A percentile compares a stretch with the other conserved stretches of the same genome.
Evolutionary conservation across 2,113 vertebrate species (phyloP).

Genomic region (Enhydra lutris): DNA sequence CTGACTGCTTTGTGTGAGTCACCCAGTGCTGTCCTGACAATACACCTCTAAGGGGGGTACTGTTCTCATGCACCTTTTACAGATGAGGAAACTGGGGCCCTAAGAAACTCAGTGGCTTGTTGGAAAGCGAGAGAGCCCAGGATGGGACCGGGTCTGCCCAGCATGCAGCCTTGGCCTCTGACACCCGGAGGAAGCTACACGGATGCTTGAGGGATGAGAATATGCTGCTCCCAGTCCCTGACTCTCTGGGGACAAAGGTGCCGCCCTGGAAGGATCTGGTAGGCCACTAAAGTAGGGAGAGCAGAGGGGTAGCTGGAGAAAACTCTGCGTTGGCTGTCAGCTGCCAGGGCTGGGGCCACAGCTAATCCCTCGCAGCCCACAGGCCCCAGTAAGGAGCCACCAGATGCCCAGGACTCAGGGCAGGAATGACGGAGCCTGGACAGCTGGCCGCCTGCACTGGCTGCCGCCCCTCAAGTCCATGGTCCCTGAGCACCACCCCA

Average conservation of each 20-base stretch:
- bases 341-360: fast-evolving
- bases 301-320: not conserved
- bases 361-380: not conserved
- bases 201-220: fast-evolving
- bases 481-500: fast-evolving
- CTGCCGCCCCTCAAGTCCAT: fast-evolving
- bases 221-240: fast-evolving
- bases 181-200: fast-evolving
- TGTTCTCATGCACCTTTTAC: fast-evolving
- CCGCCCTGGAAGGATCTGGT: fast-evolving
- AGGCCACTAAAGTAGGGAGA: not conserved
- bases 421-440: not conserved
- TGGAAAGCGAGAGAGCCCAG: not conserved
- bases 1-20: no score
- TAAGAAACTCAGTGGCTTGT: not conserved
- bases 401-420: not conserved
- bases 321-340: not conserved
- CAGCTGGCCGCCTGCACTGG: not conserved
- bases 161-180: fast-evolving
- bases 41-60: not conserved
- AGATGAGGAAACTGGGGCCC: not conserved
- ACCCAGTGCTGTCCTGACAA: not conserved
- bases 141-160: not conserved
- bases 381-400: not conserved
- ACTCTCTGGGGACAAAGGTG: not conserved